Evolutionary conservation across 2,113 vertebrate genomes (phyloP), one percentile per base, ranked within the genome.

Genomic region (Serinus canaria): DNA sequence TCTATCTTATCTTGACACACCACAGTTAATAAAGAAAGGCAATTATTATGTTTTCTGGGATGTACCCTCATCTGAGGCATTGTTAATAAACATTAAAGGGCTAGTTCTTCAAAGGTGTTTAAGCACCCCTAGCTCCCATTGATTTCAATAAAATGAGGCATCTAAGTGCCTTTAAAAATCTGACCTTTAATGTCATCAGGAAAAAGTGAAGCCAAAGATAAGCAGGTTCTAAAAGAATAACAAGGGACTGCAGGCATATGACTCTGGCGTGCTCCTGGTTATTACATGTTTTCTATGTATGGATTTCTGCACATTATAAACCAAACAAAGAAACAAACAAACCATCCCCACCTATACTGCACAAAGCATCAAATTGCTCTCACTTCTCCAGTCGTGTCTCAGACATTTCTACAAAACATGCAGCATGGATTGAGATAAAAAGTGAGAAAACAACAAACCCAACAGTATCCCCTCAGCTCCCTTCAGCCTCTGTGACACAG

Each of bases 1-100:
- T 96, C 83, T 96, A 96, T 96, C 96, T 96, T 97, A 96, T 94
- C 94, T 95, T 63, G 14, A 90, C 90, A 96, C 82, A 96, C 66
- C 90, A 89, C 68, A 66, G 91, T 94, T 96, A 95, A 96, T 96
- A 96, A 96, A 95, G 83, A 77, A 58, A 94, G 74, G 92, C 77
- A 94, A 96, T 95, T 96, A 96, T 91, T 94, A 84, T 92, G 89
- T 96, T 97, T 97, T 97, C 88, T 96, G 83, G 86, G 89, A 83
- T 89, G 89, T 92, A 90, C 88, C 92, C 85, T 95, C 93, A 90
- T 94, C 94, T 83, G 72, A 94, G 75, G 76, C 76, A 67, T 59
- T 95, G 94, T 90, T 95, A 95, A 95, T 95, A 97, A 96, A 90
- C 50, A 83, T 92, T 95, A 95, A 95, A 96, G 73, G 83, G 44